Evolutionary conservation across 2,113 vertebrate genomes (phyloP).

Genomic region (Orthonyx spaldingii): DNA sequence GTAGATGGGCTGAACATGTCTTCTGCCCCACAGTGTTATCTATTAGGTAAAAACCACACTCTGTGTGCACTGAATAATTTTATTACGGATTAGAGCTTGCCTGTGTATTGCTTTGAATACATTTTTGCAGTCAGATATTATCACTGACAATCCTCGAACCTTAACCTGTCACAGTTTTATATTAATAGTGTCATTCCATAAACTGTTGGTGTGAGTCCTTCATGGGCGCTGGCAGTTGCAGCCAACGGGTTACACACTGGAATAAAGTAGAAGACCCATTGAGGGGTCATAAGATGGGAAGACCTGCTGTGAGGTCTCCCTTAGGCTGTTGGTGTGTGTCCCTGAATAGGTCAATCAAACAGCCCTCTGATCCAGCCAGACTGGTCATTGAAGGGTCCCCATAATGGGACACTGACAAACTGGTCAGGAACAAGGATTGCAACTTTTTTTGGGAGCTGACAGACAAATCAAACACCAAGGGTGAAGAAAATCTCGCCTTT

Average conservation of each 20-base stretch:
- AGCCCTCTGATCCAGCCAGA: too few relatives aligned
- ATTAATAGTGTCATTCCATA: not conserved
- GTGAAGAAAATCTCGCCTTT: not conserved
- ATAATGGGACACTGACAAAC: not conserved
- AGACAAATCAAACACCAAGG: not conserved
- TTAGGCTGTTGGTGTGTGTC: too few relatives aligned
- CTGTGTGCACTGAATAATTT: too few relatives aligned
- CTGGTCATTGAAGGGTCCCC: not conserved
- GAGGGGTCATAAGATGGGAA: too few relatives aligned
- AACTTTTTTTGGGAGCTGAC: not conserved
- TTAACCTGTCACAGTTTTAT: not conserved
- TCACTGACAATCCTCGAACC: not conserved
- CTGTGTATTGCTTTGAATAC: not conserved
- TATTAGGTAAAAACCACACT: not conserved
- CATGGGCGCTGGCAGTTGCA: fast-evolving
- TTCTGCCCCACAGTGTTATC: not conserved
- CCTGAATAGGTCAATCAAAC: not conserved
- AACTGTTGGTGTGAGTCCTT: not conserved
- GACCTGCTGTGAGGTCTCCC: too few relatives aligned
- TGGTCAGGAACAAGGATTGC: not conserved
- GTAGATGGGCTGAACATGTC: not conserved
- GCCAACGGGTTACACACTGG: too few relatives aligned
- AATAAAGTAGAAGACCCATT: not conserved
- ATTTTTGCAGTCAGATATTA: not conserved
- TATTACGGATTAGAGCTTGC: not conserved